A percentile compares a stretch with the other conserved stretches of the same genome.
These are phyloP conservation scores for Mohoua ochrocephala DNA, from an alignment of 2,113 vertebrate species.

Conservation along the genomic window DNA sequence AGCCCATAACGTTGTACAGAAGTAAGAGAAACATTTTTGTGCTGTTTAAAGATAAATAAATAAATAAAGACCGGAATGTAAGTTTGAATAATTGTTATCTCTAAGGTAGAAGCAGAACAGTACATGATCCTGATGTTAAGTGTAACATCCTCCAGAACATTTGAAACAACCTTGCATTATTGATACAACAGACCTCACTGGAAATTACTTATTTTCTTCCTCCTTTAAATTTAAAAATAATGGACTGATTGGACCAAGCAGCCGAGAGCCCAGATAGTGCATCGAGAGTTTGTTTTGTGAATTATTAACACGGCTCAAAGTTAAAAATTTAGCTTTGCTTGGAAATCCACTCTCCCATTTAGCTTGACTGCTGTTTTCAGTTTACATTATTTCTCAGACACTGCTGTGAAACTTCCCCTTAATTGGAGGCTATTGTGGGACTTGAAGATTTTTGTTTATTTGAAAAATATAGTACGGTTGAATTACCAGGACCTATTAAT, in stretches of 20 bases:
- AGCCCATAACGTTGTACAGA: background rate
- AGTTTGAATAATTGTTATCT: constrained; percentile 10
- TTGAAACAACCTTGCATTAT: constrained; percentile 17
- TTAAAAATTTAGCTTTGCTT: constrained; percentile 57
- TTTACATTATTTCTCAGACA: constrained; percentile 50
- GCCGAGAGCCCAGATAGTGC: constrained; percentile 40
- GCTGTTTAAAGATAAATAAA: background rate
- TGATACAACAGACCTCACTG: background rate
- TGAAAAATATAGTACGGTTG: constrained; percentile 51
- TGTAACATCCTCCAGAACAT: background rate
- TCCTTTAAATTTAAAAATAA: constrained; percentile 40
- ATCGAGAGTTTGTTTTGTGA: constrained; percentile 43
- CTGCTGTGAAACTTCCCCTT: constrained; percentile 43
- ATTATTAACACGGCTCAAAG: constrained; percentile 44
- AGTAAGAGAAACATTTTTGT: background rate
- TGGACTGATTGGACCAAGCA: constrained; percentile 39
- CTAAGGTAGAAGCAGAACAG: background rate
- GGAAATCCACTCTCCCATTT: constrained; percentile 35
- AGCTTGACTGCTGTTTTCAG: constrained; percentile 43
- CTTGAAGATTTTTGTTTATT: constrained; percentile 64
- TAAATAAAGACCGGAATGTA: background rate
- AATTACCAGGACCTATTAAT: constrained; percentile 62
- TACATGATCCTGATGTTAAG: background rate
- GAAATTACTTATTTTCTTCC: constrained; percentile 1
- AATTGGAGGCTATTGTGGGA: constrained; percentile 49